A percentile compares a stretch with the other conserved stretches of the same genome.
phyloP scores from a whole-genome alignment of 2,888 invertebrate genomes.

The Torymus auratus region DNA sequence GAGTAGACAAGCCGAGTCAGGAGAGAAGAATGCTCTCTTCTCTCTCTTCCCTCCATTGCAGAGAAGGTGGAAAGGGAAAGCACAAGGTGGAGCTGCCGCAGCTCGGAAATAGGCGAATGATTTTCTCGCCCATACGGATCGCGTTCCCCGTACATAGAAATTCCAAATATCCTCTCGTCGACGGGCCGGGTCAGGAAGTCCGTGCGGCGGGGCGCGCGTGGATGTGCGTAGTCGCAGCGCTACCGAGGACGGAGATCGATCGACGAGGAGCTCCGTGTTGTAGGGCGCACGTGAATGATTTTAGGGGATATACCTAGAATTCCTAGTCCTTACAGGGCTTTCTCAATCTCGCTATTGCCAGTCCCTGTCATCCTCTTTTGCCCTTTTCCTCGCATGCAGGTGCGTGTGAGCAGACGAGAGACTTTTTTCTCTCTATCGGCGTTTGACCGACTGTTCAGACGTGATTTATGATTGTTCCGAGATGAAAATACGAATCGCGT shows the following conservation, averaged over 20 bases:
- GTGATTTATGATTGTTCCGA: no score
- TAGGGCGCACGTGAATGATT: slow-evolving; percentile 5
- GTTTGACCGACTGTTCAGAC: no score
- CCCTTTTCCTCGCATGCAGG: no score
- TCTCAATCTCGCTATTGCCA: slow-evolving; percentile 8
- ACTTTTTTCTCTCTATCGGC: no score
- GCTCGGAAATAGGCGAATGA: slow-evolving; percentile 2
- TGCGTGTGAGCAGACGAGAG: no score
- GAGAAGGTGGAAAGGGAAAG: no score
- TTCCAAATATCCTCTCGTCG: slow-evolving; percentile 7
- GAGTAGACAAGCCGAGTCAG: no score
- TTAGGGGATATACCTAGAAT: slow-evolving; percentile 4
- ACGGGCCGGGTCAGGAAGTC: background rate
- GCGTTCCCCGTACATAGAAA: slow-evolving; percentile 13
- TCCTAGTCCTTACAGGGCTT: background rate
- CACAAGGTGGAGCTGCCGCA: no score
- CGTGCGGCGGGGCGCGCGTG: background rate
- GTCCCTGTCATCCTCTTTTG: no score
- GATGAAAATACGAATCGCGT: background rate
- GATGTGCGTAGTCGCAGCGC: background rate
- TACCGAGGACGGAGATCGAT: slow-evolving; percentile 17
- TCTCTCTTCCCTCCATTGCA: no score
- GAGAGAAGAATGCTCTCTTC: no score
- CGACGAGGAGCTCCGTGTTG: background rate
- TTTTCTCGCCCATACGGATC: background rate